These are phyloP conservation scores for Drosophila bocki DNA, from an alignment of 1,140 invertebrate genomes.

Conservation along the genomic window DNA sequence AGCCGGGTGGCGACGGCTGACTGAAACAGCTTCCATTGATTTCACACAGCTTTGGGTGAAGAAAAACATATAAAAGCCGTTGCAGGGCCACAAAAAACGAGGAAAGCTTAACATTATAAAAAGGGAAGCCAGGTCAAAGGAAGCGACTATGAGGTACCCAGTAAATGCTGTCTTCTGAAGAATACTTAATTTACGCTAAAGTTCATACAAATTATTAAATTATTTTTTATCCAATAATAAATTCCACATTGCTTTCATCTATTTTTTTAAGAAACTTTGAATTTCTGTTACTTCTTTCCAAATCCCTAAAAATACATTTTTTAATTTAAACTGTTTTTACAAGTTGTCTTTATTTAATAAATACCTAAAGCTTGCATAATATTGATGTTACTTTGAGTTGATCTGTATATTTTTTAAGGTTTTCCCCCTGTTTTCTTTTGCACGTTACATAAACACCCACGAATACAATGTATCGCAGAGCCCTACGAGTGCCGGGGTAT, in stretches of 20 bases:
- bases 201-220: not conserved
- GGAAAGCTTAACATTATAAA: constrained; percentile 65
- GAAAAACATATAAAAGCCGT: constrained; percentile 70
- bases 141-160: not conserved
- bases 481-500: constrained; percentile 12
- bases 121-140: not conserved
- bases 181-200: not conserved
- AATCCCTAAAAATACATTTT: not conserved
- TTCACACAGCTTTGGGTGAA: constrained; percentile 68
- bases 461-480: constrained; percentile 6
- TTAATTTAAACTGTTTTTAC: not conserved
- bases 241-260: too few relatives aligned
- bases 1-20: constrained; percentile 19
- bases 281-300: not conserved
- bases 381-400: not conserved
- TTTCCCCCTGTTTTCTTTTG: not conserved
- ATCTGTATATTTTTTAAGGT: not conserved
- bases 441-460: not conserved
- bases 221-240: not conserved
- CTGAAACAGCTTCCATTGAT: constrained; percentile 71
- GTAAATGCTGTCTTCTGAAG: not conserved
- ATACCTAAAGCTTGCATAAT: not conserved
- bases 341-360: not conserved
- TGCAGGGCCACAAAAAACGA: constrained; percentile 34
- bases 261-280: not conserved